These are phyloP conservation scores for Lysandra coridon DNA, from an alignment of 2,888 invertebrate species.

Conservation along the genomic window DNA sequence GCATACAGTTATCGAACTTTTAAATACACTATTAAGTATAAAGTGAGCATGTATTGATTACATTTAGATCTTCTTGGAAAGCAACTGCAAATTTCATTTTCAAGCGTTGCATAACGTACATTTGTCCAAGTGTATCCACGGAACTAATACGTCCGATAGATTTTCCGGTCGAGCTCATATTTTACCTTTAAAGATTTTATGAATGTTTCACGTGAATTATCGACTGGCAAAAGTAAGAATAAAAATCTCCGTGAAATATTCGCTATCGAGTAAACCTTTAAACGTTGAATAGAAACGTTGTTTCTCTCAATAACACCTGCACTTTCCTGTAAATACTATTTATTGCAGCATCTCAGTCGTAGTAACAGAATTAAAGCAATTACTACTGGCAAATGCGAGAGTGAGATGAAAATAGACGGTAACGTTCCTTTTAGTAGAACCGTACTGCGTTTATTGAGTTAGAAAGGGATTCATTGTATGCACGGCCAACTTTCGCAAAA, in stretches of 20 bases:
- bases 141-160: constrained; percentile 12
- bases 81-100: neutral
- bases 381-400: neutral
- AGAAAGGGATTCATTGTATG: neutral
- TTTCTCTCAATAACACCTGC: neutral
- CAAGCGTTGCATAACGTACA: neutral
- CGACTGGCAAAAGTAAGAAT: constrained; percentile 8
- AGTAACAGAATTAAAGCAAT: neutral
- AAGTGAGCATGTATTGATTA: neutral
- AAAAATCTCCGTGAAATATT: neutral
- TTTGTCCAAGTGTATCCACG: constrained; percentile 8
- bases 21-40: too few species aligned
- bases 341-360: neutral
- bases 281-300: constrained; percentile 1
- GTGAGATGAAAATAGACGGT: neutral
- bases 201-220: constrained; percentile 7
- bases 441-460: neutral
- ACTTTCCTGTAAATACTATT: neutral
- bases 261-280: neutral
- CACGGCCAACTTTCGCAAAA: neutral
- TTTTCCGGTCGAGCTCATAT: constrained; percentile 5
- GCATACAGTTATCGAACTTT: too few species aligned
- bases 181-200: constrained; percentile 13
- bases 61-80: neutral
- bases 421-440: neutral